These are phyloP conservation scores for Catagonus wagneri DNA, from an alignment of 2,113 vertebrate genomes.

Conservation along the genomic window DNA sequence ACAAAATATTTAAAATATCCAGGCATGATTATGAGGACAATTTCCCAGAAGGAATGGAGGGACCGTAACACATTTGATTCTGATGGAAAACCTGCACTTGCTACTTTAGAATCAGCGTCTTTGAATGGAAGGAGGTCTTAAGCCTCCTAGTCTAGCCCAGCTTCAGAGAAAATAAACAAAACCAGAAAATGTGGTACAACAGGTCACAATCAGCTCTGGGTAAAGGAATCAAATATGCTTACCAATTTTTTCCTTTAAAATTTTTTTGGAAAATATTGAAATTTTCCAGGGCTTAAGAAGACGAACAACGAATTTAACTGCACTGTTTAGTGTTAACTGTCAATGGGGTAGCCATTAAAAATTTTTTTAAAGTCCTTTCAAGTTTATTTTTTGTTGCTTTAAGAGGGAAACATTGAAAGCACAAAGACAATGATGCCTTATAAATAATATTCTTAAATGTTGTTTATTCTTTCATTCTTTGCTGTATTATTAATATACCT, in stretches of 20 bases:
- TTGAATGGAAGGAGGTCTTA: neutral
- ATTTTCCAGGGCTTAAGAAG: slow-evolving; percentile 76
- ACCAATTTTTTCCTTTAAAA: neutral
- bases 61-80: neutral
- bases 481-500: slow-evolving; percentile 69
- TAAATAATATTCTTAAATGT: slow-evolving; percentile 78
- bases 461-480: slow-evolving; percentile 82
- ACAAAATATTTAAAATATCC: slow-evolving; percentile 17
- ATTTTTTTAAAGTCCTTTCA: slow-evolving; percentile 70
- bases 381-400: slow-evolving; percentile 83
- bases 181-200: neutral
- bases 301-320: slow-evolving; percentile 81
- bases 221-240: neutral
- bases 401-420: neutral
- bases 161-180: neutral
- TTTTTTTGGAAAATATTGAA: slow-evolving; percentile 46
- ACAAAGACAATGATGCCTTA: slow-evolving; percentile 34
- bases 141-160: neutral
- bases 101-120: neutral
- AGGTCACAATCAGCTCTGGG: neutral
- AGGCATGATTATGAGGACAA: neutral
- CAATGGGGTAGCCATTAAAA: slow-evolving; percentile 71
- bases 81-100: neutral
- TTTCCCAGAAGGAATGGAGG: slow-evolving; percentile 16
- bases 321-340: slow-evolving; percentile 80